Evolutionary conservation across 1,140 invertebrate species (phyloP).

Genomic region (Oscheius sp.): DNA sequence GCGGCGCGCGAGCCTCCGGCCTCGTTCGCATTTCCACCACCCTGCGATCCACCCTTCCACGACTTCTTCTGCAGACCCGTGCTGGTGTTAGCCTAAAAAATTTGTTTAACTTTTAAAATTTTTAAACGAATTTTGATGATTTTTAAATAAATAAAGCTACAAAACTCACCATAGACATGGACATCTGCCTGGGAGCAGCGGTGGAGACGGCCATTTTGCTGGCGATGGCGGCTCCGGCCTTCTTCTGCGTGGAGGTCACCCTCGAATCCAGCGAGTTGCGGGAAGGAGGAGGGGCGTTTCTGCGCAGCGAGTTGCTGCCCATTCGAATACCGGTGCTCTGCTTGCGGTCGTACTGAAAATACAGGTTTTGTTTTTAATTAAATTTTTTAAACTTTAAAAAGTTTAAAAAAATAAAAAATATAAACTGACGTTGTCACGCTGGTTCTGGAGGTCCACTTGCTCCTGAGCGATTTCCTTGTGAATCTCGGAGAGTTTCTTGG

Average conservation of each 20-base stretch:
- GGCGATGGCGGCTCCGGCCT: constrained; percentile 6
- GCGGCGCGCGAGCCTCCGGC: not conserved
- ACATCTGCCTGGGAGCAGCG: not conserved
- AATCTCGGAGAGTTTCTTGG: constrained; percentile 36
- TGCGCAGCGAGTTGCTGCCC: constrained; percentile 17
- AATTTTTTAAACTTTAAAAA: too few species aligned
- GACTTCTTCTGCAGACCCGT: not conserved
- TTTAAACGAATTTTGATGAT: not conserved
- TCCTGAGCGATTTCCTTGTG: constrained; percentile 31
- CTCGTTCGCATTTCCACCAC: constrained; percentile 13
- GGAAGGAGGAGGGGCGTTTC: not conserved
- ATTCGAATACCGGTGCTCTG: constrained; percentile 9
- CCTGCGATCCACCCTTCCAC: constrained; percentile 11
- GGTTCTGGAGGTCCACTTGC: not conserved
- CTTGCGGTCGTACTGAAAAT: constrained; percentile 13
- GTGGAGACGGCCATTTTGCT: constrained; percentile 11
- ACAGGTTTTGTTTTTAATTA: constrained; percentile 10
- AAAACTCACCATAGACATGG: not conserved
- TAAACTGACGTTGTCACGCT: not conserved
- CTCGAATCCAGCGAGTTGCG: constrained; percentile 13
- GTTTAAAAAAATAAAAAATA: not conserved
- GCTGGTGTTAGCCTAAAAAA: not conserved
- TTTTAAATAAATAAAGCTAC: not conserved
- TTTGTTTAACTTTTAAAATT: not conserved
- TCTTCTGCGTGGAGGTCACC: not conserved